These are phyloP conservation scores for Notarius quadriscutis DNA, from an alignment of 2,113 vertebrate genomes.

Conservation along the genomic window DNA sequence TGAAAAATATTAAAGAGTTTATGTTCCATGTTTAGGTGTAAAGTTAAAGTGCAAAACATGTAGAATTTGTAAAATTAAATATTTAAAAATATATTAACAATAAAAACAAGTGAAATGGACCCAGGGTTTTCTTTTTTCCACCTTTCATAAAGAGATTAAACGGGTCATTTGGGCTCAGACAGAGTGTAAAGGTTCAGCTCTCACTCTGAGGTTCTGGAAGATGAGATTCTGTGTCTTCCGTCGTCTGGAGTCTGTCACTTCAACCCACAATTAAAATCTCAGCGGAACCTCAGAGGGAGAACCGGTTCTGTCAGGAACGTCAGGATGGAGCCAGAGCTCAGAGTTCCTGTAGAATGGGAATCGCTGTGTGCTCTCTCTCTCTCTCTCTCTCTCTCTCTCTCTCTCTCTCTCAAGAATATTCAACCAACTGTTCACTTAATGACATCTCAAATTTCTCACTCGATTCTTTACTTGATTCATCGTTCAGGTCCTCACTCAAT, in stretches of 20 bases:
- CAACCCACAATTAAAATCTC: conserved; percentile 22
- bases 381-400: conserved; percentile 6
- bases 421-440: neutral
- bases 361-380: neutral
- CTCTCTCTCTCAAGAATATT: neutral
- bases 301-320: neutral
- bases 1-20: neutral
- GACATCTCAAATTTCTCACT: neutral
- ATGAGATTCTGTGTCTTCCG: neutral
- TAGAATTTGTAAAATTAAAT: neutral
- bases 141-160: neutral
- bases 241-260: neutral
- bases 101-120: neutral
- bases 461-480: neutral
- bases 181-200: neutral
- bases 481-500: neutral
- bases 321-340: conserved; percentile 7
- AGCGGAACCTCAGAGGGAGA: neutral
- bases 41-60: neutral
- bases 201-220: neutral
- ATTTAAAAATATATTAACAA: neutral
- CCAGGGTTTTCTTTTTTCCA: neutral
- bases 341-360: neutral
- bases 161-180: neutral
- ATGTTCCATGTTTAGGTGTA: neutral